These are phyloP conservation scores for Chrysomallon squamiferum DNA, from an alignment of 1,140 invertebrate species.

Conservation along the genomic window DNA sequence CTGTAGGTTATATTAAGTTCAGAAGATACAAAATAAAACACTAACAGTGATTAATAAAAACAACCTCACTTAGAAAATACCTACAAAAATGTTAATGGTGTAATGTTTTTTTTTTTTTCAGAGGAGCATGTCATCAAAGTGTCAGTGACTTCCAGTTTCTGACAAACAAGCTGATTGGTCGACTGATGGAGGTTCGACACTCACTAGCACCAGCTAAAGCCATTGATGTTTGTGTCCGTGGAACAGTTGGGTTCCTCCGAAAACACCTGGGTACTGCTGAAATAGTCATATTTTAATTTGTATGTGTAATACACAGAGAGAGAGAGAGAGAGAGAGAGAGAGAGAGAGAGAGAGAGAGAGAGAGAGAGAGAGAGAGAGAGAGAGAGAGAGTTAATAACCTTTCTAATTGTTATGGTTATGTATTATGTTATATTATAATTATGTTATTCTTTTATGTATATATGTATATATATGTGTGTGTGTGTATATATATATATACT, in stretches of 20 bases:
- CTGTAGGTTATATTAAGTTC: too few relatives aligned
- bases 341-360: conserved; percentile 4
- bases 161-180: conserved; percentile 48
- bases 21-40: neutral
- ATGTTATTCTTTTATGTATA: too few relatives aligned
- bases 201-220: conserved; percentile 54
- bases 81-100: neutral
- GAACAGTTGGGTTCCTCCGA: conserved; percentile 55
- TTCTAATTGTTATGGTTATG: too few relatives aligned
- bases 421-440: too few relatives aligned
- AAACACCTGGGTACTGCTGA: conserved; percentile 63
- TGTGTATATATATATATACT: too few relatives aligned
- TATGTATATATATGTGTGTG: too few relatives aligned
- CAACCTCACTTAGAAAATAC: neutral
- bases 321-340: neutral
- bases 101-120: conserved; percentile 40
- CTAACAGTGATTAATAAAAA: too few relatives aligned
- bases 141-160: conserved; percentile 65
- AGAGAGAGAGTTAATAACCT: too few relatives aligned
- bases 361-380: neutral
- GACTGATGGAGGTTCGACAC: conserved; percentile 58
- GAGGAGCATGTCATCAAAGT: conserved; percentile 66
- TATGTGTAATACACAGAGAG: too few relatives aligned
- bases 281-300: conserved; percentile 3
- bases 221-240: conserved; percentile 55